Evolutionary conservation across 92 coral and sea anemone genomes (phyloP), one percentile per base, ranked within the genome.

Genomic region (Zoanthus gigantus): DNA sequence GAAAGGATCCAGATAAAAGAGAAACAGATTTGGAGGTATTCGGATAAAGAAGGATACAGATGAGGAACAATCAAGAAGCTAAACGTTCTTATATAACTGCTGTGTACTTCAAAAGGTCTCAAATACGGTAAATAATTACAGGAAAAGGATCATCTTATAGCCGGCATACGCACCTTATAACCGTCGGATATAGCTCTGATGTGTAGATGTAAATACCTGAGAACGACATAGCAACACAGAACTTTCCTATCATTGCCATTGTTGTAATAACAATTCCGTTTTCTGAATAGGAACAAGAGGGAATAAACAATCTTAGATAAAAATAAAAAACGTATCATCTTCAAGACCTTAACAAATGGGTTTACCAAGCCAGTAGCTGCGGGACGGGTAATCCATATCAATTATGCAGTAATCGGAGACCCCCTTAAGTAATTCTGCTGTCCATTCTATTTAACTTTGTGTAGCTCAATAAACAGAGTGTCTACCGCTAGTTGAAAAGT

Each of bases 241-340:
- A 79, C 72, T 79, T 79, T 44, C 84, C 84, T 23, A 79, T 8
- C 72, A 79, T 79, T 50, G 84, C 84, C 72, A 79, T 79, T n/a
- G 84, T 63, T 14, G 84, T 79, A 53, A 79, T 80, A 13, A 80
- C 29, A 9, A 34, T 54, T 7, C 85, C 74, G 23, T 63, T 80
- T 50, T 61, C 85, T 80, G 85, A 44, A 16, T 4, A 60, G 31
- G 44, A 60, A 46, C 9, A 28, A 23, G 1, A 13, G 16, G 7
- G 28, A 23, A 32, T 37, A 9, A 37, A 37, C 23, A 6, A 23
- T 63, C 7, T 1, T 63, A 63, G 7, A 63, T 15, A 2, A 16
- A 6, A 1, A 16, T 4, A 13, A 7, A 63, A 63, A 63, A 61
- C 18, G 42, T 4, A 61, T 50, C 56, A 50, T 2, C 73, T 28